Evolutionary conservation across 2,888 invertebrate genomes (phyloP).

Genomic region (Linyphia triangularis): DNA sequence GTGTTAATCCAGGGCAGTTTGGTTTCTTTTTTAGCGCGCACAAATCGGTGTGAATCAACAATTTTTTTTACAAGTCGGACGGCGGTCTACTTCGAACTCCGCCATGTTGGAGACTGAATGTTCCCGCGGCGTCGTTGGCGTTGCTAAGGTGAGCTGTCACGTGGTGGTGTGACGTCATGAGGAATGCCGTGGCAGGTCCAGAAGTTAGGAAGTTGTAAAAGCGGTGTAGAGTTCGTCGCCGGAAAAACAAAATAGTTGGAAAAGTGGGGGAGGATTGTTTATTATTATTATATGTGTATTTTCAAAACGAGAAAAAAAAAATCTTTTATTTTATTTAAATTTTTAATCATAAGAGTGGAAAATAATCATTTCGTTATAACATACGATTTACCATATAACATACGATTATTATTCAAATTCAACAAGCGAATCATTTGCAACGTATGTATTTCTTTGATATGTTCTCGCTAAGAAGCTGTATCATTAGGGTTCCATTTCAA

Average conservation of each 20-base stretch:
- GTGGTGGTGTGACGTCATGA: constrained; percentile 64
- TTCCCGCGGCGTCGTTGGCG: constrained; percentile 68
- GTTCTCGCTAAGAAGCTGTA: no score
- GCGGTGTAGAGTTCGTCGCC: constrained; percentile 5
- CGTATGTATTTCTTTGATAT: no score
- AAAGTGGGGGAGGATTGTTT: constrained; percentile 7
- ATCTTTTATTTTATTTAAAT: neutral
- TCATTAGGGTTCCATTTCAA: no score
- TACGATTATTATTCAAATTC: no score
- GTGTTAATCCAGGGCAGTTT: constrained; percentile 62
- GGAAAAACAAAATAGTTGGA: constrained; percentile 30
- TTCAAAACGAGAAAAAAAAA: neutral
- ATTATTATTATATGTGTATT: neutral
- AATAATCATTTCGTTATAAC: no score
- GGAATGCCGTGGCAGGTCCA: constrained; percentile 69
- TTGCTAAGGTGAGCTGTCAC: constrained; percentile 71
- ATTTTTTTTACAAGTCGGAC: constrained; percentile 40
- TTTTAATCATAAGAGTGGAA: neutral
- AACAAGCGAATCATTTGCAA: no score
- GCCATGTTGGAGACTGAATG: constrained; percentile 67
- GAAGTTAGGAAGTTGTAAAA: constrained; percentile 28
- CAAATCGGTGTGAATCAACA: constrained; percentile 47
- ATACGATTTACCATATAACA: no score
- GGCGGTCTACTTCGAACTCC: constrained; percentile 35
- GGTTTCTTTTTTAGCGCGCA: neutral